Evolutionary conservation across 2,888 invertebrate genomes (phyloP), one percentile per base, ranked within the genome.

Genomic region (Napeogenes sylphis): DNA sequence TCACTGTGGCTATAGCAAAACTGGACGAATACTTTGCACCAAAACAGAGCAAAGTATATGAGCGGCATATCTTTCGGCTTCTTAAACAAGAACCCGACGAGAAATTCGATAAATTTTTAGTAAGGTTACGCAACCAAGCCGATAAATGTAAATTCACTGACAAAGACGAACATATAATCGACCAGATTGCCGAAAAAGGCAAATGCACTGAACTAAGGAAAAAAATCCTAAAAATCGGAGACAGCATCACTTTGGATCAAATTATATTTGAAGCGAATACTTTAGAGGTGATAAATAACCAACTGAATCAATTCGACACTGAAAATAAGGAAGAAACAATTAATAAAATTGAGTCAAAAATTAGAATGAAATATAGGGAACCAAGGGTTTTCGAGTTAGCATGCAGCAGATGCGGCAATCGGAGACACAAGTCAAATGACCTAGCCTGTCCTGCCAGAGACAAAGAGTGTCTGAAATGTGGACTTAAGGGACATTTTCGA

Each of bases 111-210:
- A 69, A 63, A 54, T 68, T 67, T 56, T 3, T 68, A 2, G 58
- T 66, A 5, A 54, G 65, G 10, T 55, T 70, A 2, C 21, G 68
- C 32, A 32, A 69, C 6, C 67, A 67, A 67, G 58, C 62, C 8
- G 38, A 21, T 6, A 68, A 68, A 63, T 71, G 70, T 38, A n/a
- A 68, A 56, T 70, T 70, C 58, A 3, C 13, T 21, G 45, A 63
- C 12, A 2, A 30, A 33, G 64, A 70, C 10, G 63, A 69, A 4
- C 35, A 68, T 12, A 30, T 70, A 0, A 62, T 71, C 12, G 70
- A 69, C 46, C 70, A 67, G 51, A 63, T 68, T 14, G 56, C 56
- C 4, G 69, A 69, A 45, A 69, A 67, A 55, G 67, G 69, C 46
- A 3, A 12, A 3, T 64, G 10, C 5, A 21, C 21, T 21, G 21